Evolutionary conservation across 1,140 invertebrate species (phyloP).

Genomic region (Eueides isabella): DNA sequence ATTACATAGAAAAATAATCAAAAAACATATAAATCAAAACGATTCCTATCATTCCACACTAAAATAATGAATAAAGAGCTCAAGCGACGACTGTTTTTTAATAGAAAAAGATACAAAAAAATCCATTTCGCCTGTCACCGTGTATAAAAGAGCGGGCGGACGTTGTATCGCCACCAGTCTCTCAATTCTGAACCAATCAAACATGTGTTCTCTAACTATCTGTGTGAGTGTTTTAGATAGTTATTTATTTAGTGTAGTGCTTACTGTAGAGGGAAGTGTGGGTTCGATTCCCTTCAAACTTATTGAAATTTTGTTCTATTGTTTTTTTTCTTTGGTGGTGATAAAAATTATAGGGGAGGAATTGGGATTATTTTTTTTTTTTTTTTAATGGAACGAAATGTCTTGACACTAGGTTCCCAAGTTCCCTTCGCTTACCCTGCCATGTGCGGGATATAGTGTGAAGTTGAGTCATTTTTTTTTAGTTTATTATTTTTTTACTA

Average conservation of each 20-base stretch:
- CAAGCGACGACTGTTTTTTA: not conserved
- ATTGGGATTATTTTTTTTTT: not conserved
- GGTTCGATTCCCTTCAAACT: not conserved
- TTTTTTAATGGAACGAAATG: too few species aligned
- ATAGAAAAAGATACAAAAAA: not conserved
- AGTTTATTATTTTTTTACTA: too few species aligned
- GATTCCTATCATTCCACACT: not conserved
- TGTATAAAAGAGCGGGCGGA: not conserved
- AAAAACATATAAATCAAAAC: not conserved
- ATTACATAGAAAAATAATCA: not conserved
- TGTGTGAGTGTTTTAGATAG: not conserved
- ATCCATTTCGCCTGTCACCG: not conserved
- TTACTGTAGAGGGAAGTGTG: not conserved
- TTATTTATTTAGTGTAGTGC: not conserved
- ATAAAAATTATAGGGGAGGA: too few species aligned
- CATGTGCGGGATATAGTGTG: too few species aligned
- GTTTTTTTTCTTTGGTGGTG: too few species aligned
- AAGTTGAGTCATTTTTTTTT: too few species aligned
- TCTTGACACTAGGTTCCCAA: too few species aligned
- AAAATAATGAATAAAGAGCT: not conserved
- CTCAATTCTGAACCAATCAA: conserved; percentile 1
- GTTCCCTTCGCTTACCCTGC: too few species aligned
- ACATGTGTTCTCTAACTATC: conserved; percentile 2
- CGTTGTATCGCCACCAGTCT: not conserved
- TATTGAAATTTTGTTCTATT: not conserved